These are phyloP conservation scores for Caenorhabditis auriculariae DNA, from an alignment of 2,888 invertebrate genomes.

Conservation along the genomic window DNA sequence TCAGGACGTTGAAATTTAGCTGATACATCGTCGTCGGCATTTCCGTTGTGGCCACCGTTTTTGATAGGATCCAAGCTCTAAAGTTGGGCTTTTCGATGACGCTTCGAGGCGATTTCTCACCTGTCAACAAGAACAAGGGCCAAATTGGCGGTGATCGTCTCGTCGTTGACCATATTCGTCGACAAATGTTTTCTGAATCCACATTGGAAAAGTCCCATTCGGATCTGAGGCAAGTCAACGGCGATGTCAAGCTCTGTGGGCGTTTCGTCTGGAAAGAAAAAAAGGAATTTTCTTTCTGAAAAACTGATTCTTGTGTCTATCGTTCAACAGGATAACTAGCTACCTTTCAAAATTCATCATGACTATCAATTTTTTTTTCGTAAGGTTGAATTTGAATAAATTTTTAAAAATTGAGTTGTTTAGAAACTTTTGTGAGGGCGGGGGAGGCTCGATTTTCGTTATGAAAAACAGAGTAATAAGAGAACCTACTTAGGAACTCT, in stretches of 20 bases:
- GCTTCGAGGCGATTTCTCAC: neutral
- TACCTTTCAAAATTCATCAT: too few relatives aligned
- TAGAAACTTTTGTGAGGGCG: too few relatives aligned
- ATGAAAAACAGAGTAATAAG: too few relatives aligned
- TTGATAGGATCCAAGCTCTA: slow-evolving; percentile 19
- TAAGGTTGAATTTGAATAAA: too few relatives aligned
- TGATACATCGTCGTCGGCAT: slow-evolving; percentile 18
- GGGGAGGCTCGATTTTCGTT: too few relatives aligned
- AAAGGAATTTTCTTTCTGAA: too few relatives aligned
- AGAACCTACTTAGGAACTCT: too few relatives aligned
- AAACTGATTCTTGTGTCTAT: too few relatives aligned
- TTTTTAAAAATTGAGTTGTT: too few relatives aligned
- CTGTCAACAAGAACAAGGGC: slow-evolving; percentile 18
- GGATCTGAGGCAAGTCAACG: slow-evolving; percentile 16
- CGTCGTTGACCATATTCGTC: slow-evolving; percentile 9
- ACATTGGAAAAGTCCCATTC: slow-evolving; percentile 20
- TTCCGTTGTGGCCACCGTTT: slow-evolving; percentile 1
- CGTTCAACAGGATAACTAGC: too few relatives aligned
- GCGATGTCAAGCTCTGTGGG: slow-evolving; percentile 17
- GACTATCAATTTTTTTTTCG: too few relatives aligned
- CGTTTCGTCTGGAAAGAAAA: slow-evolving; percentile 1
- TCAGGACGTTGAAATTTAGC: slow-evolving; percentile 12
- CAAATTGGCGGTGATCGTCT: slow-evolving; percentile 22
- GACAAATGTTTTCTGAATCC: too few relatives aligned
- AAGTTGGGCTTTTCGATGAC: neutral